phyloP scores from a whole-genome alignment of 2,888 invertebrate species.

The Drosophila macrospina region DNA sequence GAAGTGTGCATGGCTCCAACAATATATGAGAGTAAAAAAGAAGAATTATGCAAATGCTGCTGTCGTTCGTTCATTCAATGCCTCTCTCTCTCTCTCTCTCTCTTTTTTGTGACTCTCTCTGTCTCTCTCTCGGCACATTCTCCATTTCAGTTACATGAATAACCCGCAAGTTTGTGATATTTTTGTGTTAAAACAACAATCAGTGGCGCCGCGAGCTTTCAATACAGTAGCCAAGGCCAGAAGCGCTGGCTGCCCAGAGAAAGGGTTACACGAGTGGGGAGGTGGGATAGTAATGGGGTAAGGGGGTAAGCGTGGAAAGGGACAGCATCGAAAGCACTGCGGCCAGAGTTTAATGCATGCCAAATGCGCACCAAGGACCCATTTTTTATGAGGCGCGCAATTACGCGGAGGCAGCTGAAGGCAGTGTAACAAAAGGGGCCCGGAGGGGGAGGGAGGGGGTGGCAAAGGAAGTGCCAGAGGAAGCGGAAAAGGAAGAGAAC shows the following conservation, averaged over 20 bases:
- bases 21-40: not conserved
- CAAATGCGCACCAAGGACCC: slow-evolving; percentile 68
- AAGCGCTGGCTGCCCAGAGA: not conserved
- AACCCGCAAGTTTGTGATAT: slow-evolving; percentile 40
- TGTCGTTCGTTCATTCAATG: not conserved
- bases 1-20: not conserved
- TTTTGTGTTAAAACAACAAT: slow-evolving; percentile 39
- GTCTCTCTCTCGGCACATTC: not conserved
- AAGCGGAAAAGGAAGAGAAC: not conserved
- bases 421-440: too few species aligned
- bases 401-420: slow-evolving; percentile 36
- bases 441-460: too few species aligned
- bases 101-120: too few species aligned
- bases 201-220: slow-evolving; percentile 24
- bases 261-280: fast-evolving
- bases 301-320: not conserved
- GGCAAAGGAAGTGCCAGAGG: too few species aligned
- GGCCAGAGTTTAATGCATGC: slow-evolving; percentile 56
- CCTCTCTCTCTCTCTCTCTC: too few species aligned
- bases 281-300: too few species aligned
- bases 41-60: not conserved
- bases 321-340: not conserved
- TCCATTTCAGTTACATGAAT: slow-evolving; percentile 2
- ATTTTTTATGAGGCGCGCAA: slow-evolving; percentile 59
- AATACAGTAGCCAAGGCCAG: slow-evolving; percentile 38